Percentiles rank a stretch among this genome's conserved stretches.
These are phyloP conservation scores for Scaptomyza caliginosa DNA, from an alignment of 2,888 invertebrate genomes.

Conservation along the genomic window DNA sequence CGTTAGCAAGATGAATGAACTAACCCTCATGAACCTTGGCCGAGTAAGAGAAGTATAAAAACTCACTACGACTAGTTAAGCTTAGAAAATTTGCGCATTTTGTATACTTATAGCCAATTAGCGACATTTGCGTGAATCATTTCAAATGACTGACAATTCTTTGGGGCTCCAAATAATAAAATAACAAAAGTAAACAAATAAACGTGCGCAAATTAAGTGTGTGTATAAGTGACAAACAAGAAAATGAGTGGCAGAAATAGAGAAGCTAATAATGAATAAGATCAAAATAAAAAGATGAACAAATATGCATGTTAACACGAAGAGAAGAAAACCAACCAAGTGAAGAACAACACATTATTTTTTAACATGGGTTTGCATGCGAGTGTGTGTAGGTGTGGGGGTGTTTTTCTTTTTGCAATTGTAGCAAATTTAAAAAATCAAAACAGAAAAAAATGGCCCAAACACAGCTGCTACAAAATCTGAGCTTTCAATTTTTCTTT, in stretches of 20 bases:
- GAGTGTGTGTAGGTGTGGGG: slow-evolving; percentile 16
- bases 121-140: slow-evolving; percentile 45
- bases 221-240: slow-evolving; percentile 55
- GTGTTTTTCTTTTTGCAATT: slow-evolving; percentile 29
- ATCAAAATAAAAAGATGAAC: slow-evolving; percentile 17
- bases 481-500: slow-evolving; percentile 17
- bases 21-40: slow-evolving; percentile 46
- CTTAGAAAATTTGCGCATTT: slow-evolving; percentile 42
- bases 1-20: slow-evolving; percentile 28
- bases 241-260: slow-evolving; percentile 37
- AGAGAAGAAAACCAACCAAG: slow-evolving; percentile 51
- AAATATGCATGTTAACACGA: slow-evolving; percentile 47
- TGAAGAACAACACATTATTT: slow-evolving; percentile 42
- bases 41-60: slow-evolving; percentile 31
- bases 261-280: slow-evolving; percentile 18
- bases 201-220: slow-evolving; percentile 72
- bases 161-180: slow-evolving; percentile 15
- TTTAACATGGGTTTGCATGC: slow-evolving; percentile 1
- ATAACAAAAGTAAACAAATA: slow-evolving; percentile 37
- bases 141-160: slow-evolving; percentile 47
- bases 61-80: slow-evolving; percentile 55
- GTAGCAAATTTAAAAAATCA: slow-evolving; percentile 34
- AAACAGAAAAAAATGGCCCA: slow-evolving; percentile 19
- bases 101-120: slow-evolving; percentile 29
- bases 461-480: slow-evolving; percentile 12